Conservation (phyloP, 2,888 invertebrate genomes). For the Hypomecis punctinalis region DNA sequence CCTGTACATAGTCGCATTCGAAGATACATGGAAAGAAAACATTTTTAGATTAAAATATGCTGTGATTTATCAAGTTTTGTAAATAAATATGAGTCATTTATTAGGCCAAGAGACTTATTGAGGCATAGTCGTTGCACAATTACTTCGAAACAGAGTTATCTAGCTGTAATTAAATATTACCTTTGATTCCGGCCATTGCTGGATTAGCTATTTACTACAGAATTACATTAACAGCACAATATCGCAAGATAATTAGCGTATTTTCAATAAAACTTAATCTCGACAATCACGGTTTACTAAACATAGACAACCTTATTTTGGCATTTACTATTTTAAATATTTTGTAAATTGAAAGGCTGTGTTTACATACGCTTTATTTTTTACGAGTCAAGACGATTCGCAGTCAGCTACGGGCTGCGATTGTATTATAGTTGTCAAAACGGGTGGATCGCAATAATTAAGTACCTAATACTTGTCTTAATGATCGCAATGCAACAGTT, state of each 20-base stretch:
- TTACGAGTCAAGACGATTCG: too few species aligned
- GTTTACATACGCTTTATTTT: too few species aligned
- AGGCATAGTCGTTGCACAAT: constrained; percentile 1
- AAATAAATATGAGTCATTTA: constrained; percentile 75
- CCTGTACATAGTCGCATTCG: constrained; percentile 53
- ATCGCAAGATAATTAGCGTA: background rate
- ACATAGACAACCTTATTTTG: constrained; percentile 19
- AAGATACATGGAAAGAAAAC: constrained; percentile 65
- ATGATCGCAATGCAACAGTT: too few species aligned
- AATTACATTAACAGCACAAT: constrained; percentile 10
- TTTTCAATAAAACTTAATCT: constrained; percentile 7
- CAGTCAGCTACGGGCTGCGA: too few species aligned
- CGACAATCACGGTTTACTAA: constrained; percentile 5
- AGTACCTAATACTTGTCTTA: too few species aligned
- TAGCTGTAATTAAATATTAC: constrained; percentile 50
- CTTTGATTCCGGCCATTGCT: constrained; percentile 82
- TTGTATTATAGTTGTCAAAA: too few species aligned
- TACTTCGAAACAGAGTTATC: background rate
- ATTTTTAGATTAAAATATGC: constrained; percentile 41
- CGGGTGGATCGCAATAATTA: too few species aligned
- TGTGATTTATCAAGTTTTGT: constrained; percentile 55
- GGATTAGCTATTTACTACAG: background rate
- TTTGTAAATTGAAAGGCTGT: background rate
- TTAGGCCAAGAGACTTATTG: constrained; percentile 37
- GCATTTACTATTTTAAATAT: constrained; percentile 5